Conservation (phyloP, 2,113 vertebrate species). For the Brachyistius frenatus region DNA sequence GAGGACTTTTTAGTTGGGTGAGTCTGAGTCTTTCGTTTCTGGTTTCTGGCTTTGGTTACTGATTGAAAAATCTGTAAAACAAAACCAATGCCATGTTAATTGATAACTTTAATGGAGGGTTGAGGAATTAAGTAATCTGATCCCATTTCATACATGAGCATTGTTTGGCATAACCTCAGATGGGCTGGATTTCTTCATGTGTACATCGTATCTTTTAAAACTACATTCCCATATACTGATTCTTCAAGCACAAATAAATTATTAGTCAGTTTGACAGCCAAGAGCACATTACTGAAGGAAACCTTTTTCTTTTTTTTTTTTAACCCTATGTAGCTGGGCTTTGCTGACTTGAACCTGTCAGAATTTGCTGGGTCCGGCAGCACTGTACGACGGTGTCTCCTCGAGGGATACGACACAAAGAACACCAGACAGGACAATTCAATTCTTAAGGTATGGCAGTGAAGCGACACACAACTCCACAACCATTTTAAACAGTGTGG, state of each 20-base stretch:
- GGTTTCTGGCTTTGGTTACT: slow-evolving; percentile 54
- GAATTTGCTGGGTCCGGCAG: slow-evolving; percentile 97
- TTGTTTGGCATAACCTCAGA: background rate
- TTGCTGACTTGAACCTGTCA: slow-evolving; percentile 96
- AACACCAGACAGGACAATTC: slow-evolving; percentile 98
- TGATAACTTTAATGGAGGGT: slow-evolving; percentile 47
- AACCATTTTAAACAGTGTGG: background rate
- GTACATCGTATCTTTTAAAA: background rate
- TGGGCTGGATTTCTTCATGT: background rate
- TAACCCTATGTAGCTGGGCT: slow-evolving; percentile 89
- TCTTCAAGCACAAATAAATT: background rate
- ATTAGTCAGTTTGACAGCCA: background rate
- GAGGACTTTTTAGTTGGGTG: slow-evolving; percentile 2
- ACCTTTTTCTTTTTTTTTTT: background rate
- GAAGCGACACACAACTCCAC: background rate
- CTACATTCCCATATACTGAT: background rate
- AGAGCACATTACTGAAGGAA: too few species aligned
- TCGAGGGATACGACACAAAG: slow-evolving; percentile 98
- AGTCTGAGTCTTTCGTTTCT: slow-evolving; percentile 25
- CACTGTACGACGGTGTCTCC: slow-evolving; percentile 92
- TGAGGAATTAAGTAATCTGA: slow-evolving; percentile 9
- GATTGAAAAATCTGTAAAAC: slow-evolving; percentile 53
- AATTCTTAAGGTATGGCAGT: slow-evolving; percentile 93
- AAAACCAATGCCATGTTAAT: slow-evolving; percentile 45
- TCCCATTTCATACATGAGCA: background rate